Evolutionary conservation across 2,888 invertebrate species (phyloP).

Genomic region (Nebria salina): DNA sequence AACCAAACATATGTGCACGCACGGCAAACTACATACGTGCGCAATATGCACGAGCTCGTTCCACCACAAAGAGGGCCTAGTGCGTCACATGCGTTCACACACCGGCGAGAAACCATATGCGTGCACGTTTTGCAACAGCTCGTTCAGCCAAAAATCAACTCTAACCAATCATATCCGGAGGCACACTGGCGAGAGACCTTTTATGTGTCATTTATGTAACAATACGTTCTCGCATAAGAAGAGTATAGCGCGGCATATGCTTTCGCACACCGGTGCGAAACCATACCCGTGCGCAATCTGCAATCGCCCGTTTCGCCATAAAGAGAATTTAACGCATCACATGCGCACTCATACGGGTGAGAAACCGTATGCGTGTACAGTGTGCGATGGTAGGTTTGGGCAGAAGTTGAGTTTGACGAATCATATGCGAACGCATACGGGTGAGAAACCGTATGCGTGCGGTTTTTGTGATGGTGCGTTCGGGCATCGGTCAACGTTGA

Average conservation of each 20-base stretch:
- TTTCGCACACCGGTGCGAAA: background rate
- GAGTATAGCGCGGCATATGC: background rate
- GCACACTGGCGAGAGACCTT: background rate
- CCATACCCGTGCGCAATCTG: background rate
- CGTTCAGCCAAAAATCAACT: background rate
- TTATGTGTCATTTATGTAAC: background rate
- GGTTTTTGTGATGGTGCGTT: background rate
- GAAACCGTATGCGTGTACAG: background rate
- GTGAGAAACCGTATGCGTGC: conserved; percentile 3
- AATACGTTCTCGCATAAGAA: background rate
- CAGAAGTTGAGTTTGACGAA: background rate
- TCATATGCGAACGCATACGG: background rate
- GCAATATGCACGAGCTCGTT: background rate
- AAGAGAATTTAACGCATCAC: background rate
- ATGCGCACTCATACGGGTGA: background rate
- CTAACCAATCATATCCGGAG: background rate
- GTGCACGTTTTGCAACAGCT: background rate
- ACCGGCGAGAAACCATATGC: conserved; percentile 4
- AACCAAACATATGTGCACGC: too few relatives aligned
- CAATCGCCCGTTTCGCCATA: background rate
- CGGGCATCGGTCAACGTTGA: background rate
- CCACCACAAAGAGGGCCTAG: background rate
- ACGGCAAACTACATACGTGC: background rate
- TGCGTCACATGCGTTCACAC: background rate
- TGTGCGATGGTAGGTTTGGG: background rate